phyloP scores from a whole-genome alignment of 2,888 invertebrate species.

The Agrotis segetum region DNA sequence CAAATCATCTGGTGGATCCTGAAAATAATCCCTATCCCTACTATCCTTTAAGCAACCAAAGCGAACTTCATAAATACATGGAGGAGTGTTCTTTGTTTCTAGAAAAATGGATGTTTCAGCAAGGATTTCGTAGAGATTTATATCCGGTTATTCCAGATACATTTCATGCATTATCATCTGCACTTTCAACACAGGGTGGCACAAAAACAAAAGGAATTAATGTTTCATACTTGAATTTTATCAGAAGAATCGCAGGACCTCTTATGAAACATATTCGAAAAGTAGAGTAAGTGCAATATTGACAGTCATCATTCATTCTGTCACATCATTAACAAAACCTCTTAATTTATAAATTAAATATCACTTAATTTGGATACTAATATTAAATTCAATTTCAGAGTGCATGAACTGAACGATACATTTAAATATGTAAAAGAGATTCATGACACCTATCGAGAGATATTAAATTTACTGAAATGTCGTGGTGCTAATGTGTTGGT shows the following conservation, averaged over 20 bases:
- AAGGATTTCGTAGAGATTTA: constrained; percentile 87
- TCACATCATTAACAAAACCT: too few relatives aligned
- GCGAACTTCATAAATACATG: constrained; percentile 78
- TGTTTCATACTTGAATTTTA: constrained; percentile 83
- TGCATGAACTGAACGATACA: constrained; percentile 75
- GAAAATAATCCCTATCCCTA: constrained; percentile 83
- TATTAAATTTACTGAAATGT: constrained; percentile 78
- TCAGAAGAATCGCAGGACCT: constrained; percentile 85
- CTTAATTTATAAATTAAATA: neutral
- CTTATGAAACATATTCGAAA: constrained; percentile 84
- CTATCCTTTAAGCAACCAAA: constrained; percentile 78
- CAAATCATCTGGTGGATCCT: constrained; percentile 68
- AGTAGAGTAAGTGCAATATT: constrained; percentile 75
- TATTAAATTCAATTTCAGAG: constrained; percentile 68
- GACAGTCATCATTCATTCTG: too few relatives aligned
- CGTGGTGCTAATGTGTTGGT: constrained; percentile 82
- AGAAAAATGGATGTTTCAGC: constrained; percentile 87
- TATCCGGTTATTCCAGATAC: constrained; percentile 86
- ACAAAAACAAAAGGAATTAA: constrained; percentile 83
- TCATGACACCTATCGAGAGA: constrained; percentile 83
- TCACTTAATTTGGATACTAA: neutral
- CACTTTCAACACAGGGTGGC: constrained; percentile 72
- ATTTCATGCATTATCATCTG: constrained; percentile 81
- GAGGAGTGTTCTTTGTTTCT: constrained; percentile 78
- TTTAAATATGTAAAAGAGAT: constrained; percentile 82